Percentiles rank a stretch among this genome's conserved stretches.
Conservation (phyloP, 2,888 invertebrate species). For the Microplitis manilae region DNA sequence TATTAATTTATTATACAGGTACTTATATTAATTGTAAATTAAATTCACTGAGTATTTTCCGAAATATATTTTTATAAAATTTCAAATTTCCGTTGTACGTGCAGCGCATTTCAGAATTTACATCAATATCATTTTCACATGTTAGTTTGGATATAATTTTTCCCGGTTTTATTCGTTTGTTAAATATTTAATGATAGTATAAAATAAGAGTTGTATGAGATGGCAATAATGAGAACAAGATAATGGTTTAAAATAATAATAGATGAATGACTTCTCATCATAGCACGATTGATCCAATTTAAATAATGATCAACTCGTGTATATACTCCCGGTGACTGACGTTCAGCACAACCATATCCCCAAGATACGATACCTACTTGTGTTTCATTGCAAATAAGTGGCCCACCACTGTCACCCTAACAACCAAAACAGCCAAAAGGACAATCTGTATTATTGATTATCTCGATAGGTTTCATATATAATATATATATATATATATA, state of each 20-base stretch:
- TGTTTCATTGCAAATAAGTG: constrained; percentile 56
- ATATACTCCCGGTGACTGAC: constrained; percentile 61
- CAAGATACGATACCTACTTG: constrained; percentile 63
- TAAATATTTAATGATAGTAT: neutral
- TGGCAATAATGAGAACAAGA: neutral
- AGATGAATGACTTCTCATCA: constrained; percentile 45
- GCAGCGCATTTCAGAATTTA: no score
- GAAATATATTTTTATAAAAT: no score
- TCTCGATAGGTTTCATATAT: neutral
- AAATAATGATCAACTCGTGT: constrained; percentile 59
- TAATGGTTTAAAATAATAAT: constrained; percentile 2
- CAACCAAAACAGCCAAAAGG: constrained; percentile 17
- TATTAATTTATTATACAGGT: no score
- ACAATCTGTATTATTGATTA: constrained; percentile 2
- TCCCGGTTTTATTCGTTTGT: neutral
- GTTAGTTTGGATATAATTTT: no score
- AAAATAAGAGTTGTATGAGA: neutral
- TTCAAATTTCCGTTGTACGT: no score
- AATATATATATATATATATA: neutral
- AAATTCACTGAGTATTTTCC: no score
- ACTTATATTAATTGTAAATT: no score
- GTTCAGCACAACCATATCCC: constrained; percentile 59
- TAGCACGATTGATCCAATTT: constrained; percentile 57
- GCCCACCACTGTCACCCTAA: constrained; percentile 65
- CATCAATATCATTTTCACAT: no score